Evolutionary conservation across 2,797 vertebrate genomes (phyloP).

Genomic region (Anableps anableps): DNA sequence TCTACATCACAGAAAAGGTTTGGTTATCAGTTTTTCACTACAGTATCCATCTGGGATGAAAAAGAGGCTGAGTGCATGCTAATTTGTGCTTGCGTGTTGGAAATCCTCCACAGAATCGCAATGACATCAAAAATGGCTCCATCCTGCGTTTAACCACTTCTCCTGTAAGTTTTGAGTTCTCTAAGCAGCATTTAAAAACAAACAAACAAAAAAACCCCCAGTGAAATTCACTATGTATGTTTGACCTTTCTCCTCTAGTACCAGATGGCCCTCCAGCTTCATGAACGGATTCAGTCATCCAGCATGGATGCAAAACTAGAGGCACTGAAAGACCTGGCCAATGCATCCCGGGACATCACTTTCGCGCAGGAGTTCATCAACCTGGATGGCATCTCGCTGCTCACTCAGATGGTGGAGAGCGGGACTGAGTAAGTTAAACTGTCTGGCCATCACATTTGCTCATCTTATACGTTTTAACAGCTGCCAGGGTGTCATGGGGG

Average conservation of each 20-base stretch:
- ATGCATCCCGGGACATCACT: slow-evolving; percentile 91
- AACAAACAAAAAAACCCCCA: background rate
- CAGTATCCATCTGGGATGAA: background rate
- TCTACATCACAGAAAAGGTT: slow-evolving; percentile 99
- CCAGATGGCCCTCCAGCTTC: slow-evolving; percentile 91
- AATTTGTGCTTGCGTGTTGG: slow-evolving; percentile 11
- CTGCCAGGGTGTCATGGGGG: background rate
- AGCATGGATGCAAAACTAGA: slow-evolving; percentile 99
- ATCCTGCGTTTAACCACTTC: slow-evolving; percentile 95
- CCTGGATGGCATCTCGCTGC: slow-evolving; percentile 94
- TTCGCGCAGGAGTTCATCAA: slow-evolving; percentile 99
- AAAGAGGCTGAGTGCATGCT: background rate
- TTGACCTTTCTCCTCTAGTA: slow-evolving; percentile 74
- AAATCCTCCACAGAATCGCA: slow-evolving; percentile 89
- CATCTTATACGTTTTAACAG: slow-evolving; percentile 14
- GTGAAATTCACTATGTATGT: background rate
- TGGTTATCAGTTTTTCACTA: slow-evolving; percentile 12
- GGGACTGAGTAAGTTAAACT: slow-evolving; percentile 92
- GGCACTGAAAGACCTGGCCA: slow-evolving; percentile 94
- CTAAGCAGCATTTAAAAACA: background rate
- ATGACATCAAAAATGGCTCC: slow-evolving; percentile 97
- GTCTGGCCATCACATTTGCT: background rate
- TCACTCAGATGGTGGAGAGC: slow-evolving; percentile 98
- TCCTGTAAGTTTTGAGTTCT: slow-evolving; percentile 85
- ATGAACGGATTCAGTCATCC: slow-evolving; percentile 95